Evolutionary conservation across 2,797 vertebrate genomes (phyloP).

Genomic region (Cygnus olor): DNA sequence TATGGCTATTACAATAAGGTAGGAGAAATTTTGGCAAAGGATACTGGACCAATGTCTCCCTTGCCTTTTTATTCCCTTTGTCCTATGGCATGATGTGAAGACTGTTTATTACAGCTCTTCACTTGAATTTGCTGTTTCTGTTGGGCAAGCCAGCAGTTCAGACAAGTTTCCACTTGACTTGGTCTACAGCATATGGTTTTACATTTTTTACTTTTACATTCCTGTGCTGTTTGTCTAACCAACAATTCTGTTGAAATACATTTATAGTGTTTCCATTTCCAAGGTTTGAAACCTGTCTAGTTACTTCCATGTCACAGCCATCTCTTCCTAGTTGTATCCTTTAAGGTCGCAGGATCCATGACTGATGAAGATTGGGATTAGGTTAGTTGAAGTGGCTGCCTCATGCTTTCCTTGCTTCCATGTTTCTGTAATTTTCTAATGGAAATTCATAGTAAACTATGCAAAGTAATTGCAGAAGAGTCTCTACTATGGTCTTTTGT

Average conservation of each 20-base stretch:
- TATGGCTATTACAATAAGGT: conserved; percentile 92
- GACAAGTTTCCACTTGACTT: background rate
- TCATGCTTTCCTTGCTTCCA: background rate
- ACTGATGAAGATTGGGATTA: background rate
- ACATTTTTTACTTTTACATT: background rate
- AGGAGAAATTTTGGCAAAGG: background rate
- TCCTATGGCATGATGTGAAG: background rate
- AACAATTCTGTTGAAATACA: background rate
- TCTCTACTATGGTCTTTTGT: background rate
- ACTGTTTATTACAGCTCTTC: background rate
- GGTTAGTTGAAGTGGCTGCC: background rate
- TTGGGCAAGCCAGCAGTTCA: background rate
- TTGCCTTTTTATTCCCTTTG: background rate
- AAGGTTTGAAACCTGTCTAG: background rate
- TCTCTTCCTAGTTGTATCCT: background rate
- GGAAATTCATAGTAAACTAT: background rate
- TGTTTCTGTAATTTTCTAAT: background rate
- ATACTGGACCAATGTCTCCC: background rate
- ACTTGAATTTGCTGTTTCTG: background rate
- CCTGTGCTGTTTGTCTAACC: background rate
- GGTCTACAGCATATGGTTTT: background rate
- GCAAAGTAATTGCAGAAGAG: background rate
- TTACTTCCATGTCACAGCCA: background rate
- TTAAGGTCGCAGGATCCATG: background rate
- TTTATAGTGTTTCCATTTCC: background rate